A percentile compares a stretch with the other conserved stretches of the same genome.
Evolutionary conservation across 2,113 vertebrate genomes (phyloP).

Genomic region (Tetrax tetrax): DNA sequence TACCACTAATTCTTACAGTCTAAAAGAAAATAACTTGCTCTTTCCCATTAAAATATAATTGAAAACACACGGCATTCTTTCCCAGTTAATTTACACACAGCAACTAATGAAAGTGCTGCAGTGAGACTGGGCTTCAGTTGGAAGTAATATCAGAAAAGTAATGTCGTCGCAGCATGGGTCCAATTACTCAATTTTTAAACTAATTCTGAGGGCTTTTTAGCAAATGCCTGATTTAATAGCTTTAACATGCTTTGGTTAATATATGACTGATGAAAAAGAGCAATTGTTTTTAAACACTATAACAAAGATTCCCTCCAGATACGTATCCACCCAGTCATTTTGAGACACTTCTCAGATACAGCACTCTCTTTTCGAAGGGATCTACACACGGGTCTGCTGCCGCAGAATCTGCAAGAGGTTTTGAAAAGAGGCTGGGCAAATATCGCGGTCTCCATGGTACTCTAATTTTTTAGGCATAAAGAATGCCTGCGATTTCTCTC

Average conservation of each 20-base stretch:
- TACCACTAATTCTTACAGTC: neutral
- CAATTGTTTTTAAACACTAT: conserved; percentile 42
- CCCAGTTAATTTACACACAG: conserved; percentile 53
- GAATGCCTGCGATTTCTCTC: neutral
- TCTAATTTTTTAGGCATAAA: neutral
- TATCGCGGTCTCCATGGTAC: fast-evolving
- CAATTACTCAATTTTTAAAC: conserved; percentile 76
- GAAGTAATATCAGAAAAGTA: conserved; percentile 47
- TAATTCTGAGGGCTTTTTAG: conserved; percentile 69
- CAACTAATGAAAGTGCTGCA: conserved; percentile 60
- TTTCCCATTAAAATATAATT: conserved; percentile 68
- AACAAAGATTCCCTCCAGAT: neutral
- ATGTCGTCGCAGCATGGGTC: conserved; percentile 62
- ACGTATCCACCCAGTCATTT: neutral
- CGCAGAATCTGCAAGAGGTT: neutral
- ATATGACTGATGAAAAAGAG: conserved; percentile 24
- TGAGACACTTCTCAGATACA: neutral
- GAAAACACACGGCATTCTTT: conserved; percentile 50
- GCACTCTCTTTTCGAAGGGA: neutral
- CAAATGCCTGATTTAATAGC: conserved; percentile 56
- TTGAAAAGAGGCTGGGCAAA: neutral
- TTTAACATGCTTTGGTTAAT: conserved; percentile 49
- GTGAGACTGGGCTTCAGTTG: conserved; percentile 7
- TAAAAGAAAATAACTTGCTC: conserved; percentile 25
- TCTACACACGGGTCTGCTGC: neutral